Evolutionary conservation across 1,140 invertebrate genomes (phyloP), one percentile per base, ranked within the genome.

Genomic region (Drosophila teissieri): DNA sequence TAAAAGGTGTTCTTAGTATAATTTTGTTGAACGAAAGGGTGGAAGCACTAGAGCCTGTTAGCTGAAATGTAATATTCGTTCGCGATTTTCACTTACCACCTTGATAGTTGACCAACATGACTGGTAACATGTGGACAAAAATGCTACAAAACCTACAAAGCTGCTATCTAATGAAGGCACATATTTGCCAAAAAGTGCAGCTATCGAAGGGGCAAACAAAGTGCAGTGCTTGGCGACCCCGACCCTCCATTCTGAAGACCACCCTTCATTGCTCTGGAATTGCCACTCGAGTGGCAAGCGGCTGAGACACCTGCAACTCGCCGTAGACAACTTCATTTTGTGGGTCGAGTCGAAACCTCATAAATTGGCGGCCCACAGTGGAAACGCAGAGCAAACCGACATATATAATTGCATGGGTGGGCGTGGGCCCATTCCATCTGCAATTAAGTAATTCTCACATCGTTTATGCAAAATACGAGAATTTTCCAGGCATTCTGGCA

Each of bases 391-490:
- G 42, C 58, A 57, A 74, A 22, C 53, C 52, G 67, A 73, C 52
- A 56, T 22, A 62, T 53, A 52, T 67, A 70, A 57, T 40, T 70
- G 64, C 52, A 3, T 39, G 22, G 56, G 64, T 69, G 68, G 67
- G 67, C 42, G 31, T 19, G 62, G 37, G n/a, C 52, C 58, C 53
- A 51, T 60, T 68, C 46, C 76, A 70, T 58, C 53, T 78, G 81
- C 85, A 89, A 89, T 89, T 89, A 89, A 90, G 85, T 89, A 89
- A 89, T 89, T 89, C 85, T 90, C 85, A 89, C 85, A 90, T 90
- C 85, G 85, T 89, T 89, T 89, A 89, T 89, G 85, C 85, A 89
- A 89, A 89, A 81, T 81, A 85, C 81, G 54, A 62, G 64, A 70
- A 62, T 75, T 78, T 77, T 61, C 53, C 72, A 51, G 53, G 48